Evolutionary conservation across 1,140 invertebrate species (phyloP).

Genomic region (Papilio machaon): DNA sequence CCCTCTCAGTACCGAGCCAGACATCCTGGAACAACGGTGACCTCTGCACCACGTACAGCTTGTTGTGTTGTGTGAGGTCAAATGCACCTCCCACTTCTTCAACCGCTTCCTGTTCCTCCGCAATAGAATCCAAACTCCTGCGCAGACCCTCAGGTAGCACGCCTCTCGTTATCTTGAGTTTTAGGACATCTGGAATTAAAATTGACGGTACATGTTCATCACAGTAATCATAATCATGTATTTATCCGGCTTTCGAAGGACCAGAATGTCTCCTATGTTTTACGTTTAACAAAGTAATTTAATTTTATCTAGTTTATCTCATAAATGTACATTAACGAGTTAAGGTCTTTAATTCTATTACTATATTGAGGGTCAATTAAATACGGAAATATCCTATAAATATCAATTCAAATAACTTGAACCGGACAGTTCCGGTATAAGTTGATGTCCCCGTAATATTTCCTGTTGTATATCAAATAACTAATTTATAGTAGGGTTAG

Average conservation of each 20-base stretch:
- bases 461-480: not conserved
- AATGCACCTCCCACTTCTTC: conserved; percentile 51
- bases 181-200: conserved; percentile 64
- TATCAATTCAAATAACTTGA: conserved; percentile 3
- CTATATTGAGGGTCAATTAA: not conserved
- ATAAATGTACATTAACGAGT: not conserved
- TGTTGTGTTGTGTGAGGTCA: conserved; percentile 57
- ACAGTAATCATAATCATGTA: too few species aligned
- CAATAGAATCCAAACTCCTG: conserved; percentile 54
- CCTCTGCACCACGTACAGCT: conserved; percentile 69
- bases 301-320: not conserved
- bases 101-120: conserved; percentile 61
- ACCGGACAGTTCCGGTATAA: not conserved
- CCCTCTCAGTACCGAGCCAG: conserved; percentile 62
- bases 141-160: conserved; percentile 50
- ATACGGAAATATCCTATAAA: conserved; percentile 2
- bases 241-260: not conserved
- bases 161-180: conserved; percentile 58
- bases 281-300: not conserved
- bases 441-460: not conserved
- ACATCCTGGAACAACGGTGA: conserved; percentile 58
- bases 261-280: not conserved
- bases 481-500: not conserved
- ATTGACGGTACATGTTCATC: not conserved
- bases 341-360: conserved; percentile 8